Conservation (phyloP, 2,797 vertebrate genomes). For the Argya squamiceps region DNA sequence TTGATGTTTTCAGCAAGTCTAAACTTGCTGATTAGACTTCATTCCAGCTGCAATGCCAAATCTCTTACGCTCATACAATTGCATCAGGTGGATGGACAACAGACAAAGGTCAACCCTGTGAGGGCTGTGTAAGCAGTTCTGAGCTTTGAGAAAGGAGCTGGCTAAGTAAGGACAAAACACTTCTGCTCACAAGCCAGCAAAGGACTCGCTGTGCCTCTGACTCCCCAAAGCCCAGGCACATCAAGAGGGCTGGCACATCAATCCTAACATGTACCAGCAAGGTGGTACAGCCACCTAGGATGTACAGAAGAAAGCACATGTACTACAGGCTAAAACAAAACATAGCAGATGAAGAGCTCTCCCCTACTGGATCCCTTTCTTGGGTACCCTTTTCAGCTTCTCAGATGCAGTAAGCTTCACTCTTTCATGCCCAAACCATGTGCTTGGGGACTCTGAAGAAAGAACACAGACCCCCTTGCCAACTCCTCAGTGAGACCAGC, state of each 20-base stretch:
- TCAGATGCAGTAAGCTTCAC: background rate
- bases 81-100: background rate
- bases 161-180: background rate
- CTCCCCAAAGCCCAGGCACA: background rate
- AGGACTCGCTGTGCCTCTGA: background rate
- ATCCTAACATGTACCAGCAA: background rate
- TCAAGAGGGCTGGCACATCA: background rate
- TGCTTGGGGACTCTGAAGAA: background rate
- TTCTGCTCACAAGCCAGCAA: background rate
- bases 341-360: background rate
- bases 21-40: background rate
- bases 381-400: background rate
- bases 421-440: background rate
- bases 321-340: background rate
- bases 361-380: background rate
- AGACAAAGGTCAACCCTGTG: background rate
- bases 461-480: background rate
- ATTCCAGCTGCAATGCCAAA: background rate
- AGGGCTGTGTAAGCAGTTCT: background rate
- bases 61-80: background rate
- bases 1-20: background rate
- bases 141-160: background rate
- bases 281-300: background rate
- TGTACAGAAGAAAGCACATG: background rate
- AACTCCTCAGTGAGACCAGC: background rate